A percentile compares a stretch with the other conserved stretches of the same genome.
Conservation (phyloP, 2,888 invertebrate genomes). For the Octodonta nipae region DNA sequence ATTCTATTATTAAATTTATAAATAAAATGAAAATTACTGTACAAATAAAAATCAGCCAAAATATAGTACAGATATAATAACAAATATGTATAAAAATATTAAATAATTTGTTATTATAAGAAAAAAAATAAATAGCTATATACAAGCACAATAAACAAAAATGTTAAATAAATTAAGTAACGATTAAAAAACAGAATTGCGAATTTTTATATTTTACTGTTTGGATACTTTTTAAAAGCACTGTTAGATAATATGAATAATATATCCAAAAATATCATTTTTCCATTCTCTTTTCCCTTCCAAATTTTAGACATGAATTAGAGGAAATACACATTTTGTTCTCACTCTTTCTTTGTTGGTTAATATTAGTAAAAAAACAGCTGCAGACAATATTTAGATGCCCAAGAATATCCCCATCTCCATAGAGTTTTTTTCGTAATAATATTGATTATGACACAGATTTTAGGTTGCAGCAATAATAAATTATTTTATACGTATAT, state of each 20-base stretch:
- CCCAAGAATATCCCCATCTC: too few relatives aligned
- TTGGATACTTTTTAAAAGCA: not conserved
- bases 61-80: slow-evolving; percentile 20
- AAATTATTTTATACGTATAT: not conserved
- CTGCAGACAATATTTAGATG: too few relatives aligned
- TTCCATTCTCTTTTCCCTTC: not conserved
- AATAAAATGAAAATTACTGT: too few relatives aligned
- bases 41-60: too few relatives aligned
- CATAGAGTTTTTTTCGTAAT: not conserved
- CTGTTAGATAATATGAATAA: not conserved
- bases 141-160: slow-evolving; percentile 23
- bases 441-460: not conserved
- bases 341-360: too few relatives aligned
- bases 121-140: slow-evolving; percentile 28
- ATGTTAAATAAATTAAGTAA: slow-evolving; percentile 16
- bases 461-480: not conserved
- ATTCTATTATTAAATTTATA: too few relatives aligned
- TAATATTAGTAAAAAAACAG: not conserved
- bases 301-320: not conserved
- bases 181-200: slow-evolving; percentile 4
- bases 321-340: too few relatives aligned
- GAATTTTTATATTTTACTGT: not conserved
- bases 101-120: slow-evolving; percentile 21
- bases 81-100: slow-evolving; percentile 22
- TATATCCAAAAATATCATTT: slow-evolving; percentile 1